These are phyloP conservation scores for Chlamydotis undulata DNA, from an alignment of 2,113 vertebrate species.

Conservation along the genomic window DNA sequence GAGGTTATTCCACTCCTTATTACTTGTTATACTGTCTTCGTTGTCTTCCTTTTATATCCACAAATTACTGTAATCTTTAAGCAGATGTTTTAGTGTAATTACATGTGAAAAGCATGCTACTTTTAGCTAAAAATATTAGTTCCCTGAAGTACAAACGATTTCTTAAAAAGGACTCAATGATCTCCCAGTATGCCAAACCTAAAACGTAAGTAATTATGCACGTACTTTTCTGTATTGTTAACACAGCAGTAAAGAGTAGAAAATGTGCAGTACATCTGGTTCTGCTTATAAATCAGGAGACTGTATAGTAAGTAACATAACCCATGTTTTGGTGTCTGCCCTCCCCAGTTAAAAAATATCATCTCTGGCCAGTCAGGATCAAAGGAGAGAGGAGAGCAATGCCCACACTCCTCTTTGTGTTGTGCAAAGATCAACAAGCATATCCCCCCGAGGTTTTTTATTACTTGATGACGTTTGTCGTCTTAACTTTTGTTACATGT, in stretches of 20 bases:
- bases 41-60: background rate
- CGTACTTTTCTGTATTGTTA: background rate
- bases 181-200: background rate
- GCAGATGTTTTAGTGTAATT: background rate
- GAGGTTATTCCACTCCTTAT: background rate
- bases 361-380: background rate
- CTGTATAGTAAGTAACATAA: accelerated
- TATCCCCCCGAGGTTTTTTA: background rate
- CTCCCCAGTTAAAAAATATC: background rate
- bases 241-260: background rate
- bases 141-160: background rate
- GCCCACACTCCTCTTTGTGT: background rate
- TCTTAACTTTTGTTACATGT: background rate
- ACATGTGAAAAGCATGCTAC: background rate
- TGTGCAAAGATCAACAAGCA: background rate
- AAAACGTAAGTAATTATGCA: background rate
- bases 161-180: background rate
- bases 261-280: background rate
- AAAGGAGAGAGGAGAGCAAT: background rate
- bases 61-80: background rate
- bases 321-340: background rate
- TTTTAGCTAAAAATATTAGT: background rate
- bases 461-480: background rate
- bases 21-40: background rate
- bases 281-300: background rate